Conservation (phyloP, 2,797 vertebrate genomes). For the Pteropus rufus region DNA sequence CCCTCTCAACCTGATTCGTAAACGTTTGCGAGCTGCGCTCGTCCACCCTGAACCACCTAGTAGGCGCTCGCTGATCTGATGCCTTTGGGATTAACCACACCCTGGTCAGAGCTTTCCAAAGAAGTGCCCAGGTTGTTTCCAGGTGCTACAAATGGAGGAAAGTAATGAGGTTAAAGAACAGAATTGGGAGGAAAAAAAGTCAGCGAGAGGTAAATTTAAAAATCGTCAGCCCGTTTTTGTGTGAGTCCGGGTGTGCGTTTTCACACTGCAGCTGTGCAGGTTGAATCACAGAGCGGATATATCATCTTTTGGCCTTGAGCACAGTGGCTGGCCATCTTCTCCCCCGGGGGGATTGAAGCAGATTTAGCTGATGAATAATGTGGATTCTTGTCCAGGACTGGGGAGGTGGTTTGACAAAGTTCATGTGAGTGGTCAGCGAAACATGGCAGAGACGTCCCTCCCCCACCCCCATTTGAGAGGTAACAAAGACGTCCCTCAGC, state of each 20-base stretch:
- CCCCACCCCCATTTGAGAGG: background rate
- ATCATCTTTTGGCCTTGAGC: slow-evolving; percentile 46
- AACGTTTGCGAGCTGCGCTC: background rate
- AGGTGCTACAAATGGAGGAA: background rate
- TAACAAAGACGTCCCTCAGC: background rate
- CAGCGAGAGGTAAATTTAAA: background rate
- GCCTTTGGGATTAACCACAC: background rate
- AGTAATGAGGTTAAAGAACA: background rate
- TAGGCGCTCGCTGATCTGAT: background rate
- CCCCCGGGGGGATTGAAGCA: background rate
- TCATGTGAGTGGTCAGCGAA: background rate
- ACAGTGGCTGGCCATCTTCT: background rate
- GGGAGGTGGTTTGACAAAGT: background rate
- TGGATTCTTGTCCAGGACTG: background rate
- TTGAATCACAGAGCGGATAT: slow-evolving; percentile 3
- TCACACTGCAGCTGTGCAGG: slow-evolving; percentile 21
- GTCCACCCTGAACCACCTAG: background rate
- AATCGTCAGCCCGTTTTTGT: background rate
- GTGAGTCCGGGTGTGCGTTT: background rate
- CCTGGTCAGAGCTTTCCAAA: background rate
- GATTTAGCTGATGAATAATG: slow-evolving; percentile 31
- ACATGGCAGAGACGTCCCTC: background rate
- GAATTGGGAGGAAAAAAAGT: background rate
- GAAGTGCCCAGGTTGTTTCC: background rate
- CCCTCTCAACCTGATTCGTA: too few species aligned